Evolutionary conservation across 2,797 vertebrate species (phyloP), one percentile per base, ranked within the genome.

Genomic region (Cossypha niveicapilla): DNA sequence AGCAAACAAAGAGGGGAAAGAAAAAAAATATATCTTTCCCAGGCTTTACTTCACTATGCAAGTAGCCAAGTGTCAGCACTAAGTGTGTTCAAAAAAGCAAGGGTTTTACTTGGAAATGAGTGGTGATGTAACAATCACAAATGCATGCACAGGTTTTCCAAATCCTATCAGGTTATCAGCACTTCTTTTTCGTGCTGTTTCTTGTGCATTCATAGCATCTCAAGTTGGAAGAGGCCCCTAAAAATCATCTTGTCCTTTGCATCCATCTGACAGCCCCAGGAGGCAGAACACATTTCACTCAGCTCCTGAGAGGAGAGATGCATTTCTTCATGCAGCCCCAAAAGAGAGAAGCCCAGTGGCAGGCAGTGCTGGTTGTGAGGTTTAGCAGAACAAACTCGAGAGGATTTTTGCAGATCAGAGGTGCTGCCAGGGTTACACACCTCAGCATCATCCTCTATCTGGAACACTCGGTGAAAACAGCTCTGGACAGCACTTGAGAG

Each of bases 1-100:
- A 48, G 1, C 2, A 3, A 6, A 21, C 42, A 9, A 13, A 17
- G 4, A 27, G 5, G 1, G 5, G 6, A 18, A 61, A 13, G 4
- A 22, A 22, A 30, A 8, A 56, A 9, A 6, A 4, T 0, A 35
- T 8, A 41, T 56, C n/a, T 67, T 80, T 85, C 34, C 35, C 27
- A 68, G 25, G 18, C 37, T 93, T 90, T 73, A 17, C n/a, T 88
- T 81, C 34, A 22, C 25, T 35, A 25, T 2, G 2, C 30, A 88
- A 67, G 39, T 8, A 58, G 15, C 11, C 44, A 42, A 39, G 25
- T 30, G 44, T 18, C 23, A 54, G 22, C n/a, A 42, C 9, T 6
- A 8, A 18, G 15, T 24, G 47, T 0, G 0, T 28, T 62, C 54
- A 79, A 7, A 21, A 72, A 58, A 83, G 42, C 18, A 80, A 85